A percentile compares a stretch with the other conserved stretches of the same genome.
Conservation (phyloP, 2,113 vertebrate species). For the Muscicapa adusta region DNA sequence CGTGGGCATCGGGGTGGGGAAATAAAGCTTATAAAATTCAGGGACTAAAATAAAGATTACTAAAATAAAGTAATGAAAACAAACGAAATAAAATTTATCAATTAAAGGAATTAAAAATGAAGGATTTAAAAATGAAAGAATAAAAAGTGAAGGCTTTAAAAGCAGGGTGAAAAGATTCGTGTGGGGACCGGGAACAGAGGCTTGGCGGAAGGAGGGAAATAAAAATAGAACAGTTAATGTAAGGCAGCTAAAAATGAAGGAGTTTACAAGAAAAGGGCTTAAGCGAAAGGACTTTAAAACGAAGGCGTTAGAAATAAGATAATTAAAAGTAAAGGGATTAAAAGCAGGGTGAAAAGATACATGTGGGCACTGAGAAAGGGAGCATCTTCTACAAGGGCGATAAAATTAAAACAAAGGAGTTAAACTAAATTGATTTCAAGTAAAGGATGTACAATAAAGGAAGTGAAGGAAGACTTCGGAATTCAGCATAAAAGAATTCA, state of each 20-base stretch:
- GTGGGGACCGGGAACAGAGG: accelerated
- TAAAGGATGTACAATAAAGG: not conserved
- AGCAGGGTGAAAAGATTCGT: accelerated
- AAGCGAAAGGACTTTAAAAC: not conserved
- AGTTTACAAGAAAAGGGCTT: not conserved
- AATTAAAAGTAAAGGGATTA: not conserved
- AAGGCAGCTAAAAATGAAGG: not conserved
- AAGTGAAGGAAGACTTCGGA: accelerated
- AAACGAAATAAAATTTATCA: not conserved
- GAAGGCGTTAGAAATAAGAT: not conserved
- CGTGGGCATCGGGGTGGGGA: accelerated
- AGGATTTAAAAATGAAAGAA: not conserved
- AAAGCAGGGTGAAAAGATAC: not conserved
- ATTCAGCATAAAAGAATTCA: accelerated
- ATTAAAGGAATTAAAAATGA: not conserved
- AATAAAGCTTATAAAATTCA: not conserved
- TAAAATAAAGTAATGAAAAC: not conserved
- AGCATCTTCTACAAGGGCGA: accelerated
- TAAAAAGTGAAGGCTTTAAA: not conserved
- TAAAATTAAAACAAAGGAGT: not conserved
- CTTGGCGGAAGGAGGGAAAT: not conserved
- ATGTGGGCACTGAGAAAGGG: not conserved
- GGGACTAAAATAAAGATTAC: not conserved
- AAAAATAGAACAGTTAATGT: not conserved
- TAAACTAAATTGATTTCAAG: too few relatives aligned